Evolutionary conservation across 2,797 vertebrate species (phyloP).

Genomic region (Neosilurus hyrtlii): DNA sequence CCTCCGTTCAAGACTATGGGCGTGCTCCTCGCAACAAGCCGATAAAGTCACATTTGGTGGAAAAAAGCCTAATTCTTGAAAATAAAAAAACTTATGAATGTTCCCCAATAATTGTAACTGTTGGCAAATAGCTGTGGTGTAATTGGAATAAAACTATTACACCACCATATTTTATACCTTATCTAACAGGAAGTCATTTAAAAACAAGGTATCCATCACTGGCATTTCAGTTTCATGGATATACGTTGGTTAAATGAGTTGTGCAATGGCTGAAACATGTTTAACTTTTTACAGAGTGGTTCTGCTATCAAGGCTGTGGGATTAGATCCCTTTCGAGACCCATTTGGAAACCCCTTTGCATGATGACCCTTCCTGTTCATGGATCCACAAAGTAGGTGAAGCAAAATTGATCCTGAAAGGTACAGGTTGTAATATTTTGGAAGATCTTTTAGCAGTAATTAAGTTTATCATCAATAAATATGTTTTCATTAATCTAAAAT

Average conservation of each 20-base stretch:
- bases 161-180: background rate
- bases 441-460: too few relatives aligned
- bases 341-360: conserved; percentile 73
- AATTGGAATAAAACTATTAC: background rate
- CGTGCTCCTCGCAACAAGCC: too few relatives aligned
- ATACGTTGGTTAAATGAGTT: background rate
- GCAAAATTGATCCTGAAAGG: background rate
- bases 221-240: background rate
- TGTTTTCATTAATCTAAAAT: too few relatives aligned
- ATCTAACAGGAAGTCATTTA: background rate
- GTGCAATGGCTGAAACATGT: background rate
- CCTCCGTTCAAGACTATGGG: too few relatives aligned
- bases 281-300: conserved; percentile 52
- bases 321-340: conserved; percentile 72
- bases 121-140: background rate
- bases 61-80: too few relatives aligned
- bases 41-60: too few relatives aligned
- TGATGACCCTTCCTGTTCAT: conserved; percentile 39
- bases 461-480: too few relatives aligned
- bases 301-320: conserved; percentile 64
- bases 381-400: conserved; percentile 34
- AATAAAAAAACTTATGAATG: too few relatives aligned
- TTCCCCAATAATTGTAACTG: background rate
- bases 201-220: background rate
- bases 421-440: too few relatives aligned